phyloP scores from a whole-genome alignment of 1,140 invertebrate species.

The Drosophila albomicans region DNA sequence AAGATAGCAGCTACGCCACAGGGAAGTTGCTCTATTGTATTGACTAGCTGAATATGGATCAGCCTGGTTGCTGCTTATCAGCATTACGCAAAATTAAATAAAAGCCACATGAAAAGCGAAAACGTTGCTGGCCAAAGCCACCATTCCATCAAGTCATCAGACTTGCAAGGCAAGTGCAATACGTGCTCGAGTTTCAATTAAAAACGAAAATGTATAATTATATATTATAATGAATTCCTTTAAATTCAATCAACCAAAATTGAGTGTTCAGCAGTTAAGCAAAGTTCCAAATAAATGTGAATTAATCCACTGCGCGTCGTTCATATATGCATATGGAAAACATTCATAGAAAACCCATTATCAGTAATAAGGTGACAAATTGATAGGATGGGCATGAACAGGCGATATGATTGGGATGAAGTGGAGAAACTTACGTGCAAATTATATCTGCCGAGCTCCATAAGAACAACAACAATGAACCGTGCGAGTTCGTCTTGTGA shows the following conservation, averaged over 20 bases:
- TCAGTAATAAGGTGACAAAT: neutral
- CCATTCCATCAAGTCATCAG: slow-evolving; percentile 29
- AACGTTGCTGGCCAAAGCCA: slow-evolving; percentile 1
- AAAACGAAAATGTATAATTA: slow-evolving; percentile 8
- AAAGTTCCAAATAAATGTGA: neutral
- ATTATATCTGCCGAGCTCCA: slow-evolving; percentile 6
- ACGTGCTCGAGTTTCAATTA: neutral
- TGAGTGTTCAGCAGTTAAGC: slow-evolving; percentile 51
- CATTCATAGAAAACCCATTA: neutral
- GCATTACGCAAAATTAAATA: slow-evolving; percentile 31
- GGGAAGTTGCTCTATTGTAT: slow-evolving; percentile 20
- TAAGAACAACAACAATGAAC: slow-evolving; percentile 8
- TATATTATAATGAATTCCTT: neutral
- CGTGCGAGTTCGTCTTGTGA: neutral
- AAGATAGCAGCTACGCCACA: slow-evolving; percentile 50
- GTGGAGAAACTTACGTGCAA: too few species aligned
- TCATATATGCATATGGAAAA: neutral
- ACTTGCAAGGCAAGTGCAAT: slow-evolving; percentile 17
- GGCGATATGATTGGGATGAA: too few species aligned
- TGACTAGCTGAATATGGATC: slow-evolving; percentile 7
- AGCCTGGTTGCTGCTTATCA: slow-evolving; percentile 57
- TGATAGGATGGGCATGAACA: neutral
- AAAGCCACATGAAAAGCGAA: slow-evolving; percentile 54
- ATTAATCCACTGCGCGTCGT: neutral
- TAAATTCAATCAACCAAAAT: slow-evolving; percentile 13